phyloP scores from a whole-genome alignment of 2,888 invertebrate species.

The Lasioglossum morio region DNA sequence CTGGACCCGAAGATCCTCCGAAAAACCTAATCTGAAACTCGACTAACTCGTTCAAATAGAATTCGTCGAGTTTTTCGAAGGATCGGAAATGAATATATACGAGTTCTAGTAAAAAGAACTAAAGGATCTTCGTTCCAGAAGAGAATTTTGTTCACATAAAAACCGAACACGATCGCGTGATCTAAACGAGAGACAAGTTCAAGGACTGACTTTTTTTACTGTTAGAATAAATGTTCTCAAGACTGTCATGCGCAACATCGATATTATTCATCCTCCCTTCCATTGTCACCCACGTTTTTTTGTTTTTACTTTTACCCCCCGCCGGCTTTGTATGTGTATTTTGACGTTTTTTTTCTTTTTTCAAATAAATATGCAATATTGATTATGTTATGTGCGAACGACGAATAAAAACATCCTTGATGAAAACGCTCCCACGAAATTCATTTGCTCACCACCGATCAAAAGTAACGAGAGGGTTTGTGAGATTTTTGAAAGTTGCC shows the following conservation, averaged over 20 bases:
- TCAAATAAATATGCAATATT: conserved; percentile 54
- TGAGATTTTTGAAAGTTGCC: background rate
- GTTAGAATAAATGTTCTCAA: conserved; percentile 14
- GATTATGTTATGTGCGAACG: conserved; percentile 44
- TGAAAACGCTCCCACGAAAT: background rate
- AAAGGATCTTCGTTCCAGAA: background rate
- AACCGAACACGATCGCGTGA: background rate
- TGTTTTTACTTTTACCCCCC: conserved; percentile 34
- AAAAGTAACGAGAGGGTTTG: background rate
- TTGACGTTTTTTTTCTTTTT: conserved; percentile 8
- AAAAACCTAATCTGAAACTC: background rate
- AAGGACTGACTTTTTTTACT: conserved; percentile 34
- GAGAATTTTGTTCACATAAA: background rate
- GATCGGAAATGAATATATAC: background rate
- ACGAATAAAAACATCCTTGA: conserved; percentile 44
- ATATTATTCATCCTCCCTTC: conserved; percentile 19
- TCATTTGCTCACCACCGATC: background rate
- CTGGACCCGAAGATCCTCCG: conserved; percentile 64
- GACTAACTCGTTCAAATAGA: background rate
- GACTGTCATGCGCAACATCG: conserved; percentile 19
- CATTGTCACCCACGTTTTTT: conserved; percentile 25
- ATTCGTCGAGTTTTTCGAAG: background rate
- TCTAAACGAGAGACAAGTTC: conserved; percentile 7
- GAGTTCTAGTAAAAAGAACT: background rate
- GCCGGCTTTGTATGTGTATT: conserved; percentile 41